Evolutionary conservation across 2,888 invertebrate genomes (phyloP).

Genomic region (Cristatella mucedo): DNA sequence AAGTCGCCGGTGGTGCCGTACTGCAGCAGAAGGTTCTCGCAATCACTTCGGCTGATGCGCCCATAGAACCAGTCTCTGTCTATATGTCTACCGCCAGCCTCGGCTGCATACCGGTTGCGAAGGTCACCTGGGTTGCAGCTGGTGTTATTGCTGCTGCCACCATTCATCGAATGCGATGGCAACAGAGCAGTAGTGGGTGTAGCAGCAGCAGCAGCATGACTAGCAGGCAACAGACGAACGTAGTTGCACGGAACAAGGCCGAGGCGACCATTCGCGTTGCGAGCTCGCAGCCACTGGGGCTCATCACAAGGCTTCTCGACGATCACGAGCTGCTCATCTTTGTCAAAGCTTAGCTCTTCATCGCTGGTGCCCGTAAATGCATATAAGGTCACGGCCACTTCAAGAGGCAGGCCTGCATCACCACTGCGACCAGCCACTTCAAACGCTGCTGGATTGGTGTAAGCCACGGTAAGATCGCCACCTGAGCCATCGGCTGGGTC

Average conservation of each 20-base stretch:
- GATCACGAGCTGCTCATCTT: constrained; percentile 84
- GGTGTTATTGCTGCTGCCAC: too few species aligned
- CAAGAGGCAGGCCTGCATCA: constrained; percentile 42
- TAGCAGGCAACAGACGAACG: constrained; percentile 30
- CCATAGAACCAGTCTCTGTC: constrained; percentile 99
- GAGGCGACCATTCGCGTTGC: constrained; percentile 75
- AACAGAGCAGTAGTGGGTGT: too few species aligned
- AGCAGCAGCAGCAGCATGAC: too few species aligned
- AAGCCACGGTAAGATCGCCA: too few species aligned
- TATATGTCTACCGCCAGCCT: too few species aligned
- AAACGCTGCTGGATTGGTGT: too few species aligned
- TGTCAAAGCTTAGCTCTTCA: constrained; percentile 88
- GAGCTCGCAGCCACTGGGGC: constrained; percentile 95
- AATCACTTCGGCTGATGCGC: constrained; percentile 80
- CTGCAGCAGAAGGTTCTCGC: constrained; percentile 83
- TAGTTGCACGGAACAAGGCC: constrained; percentile 70
- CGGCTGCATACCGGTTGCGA: too few species aligned
- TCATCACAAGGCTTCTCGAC: constrained; percentile 87
- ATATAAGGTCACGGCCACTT: constrained; percentile 86
- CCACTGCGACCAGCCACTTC: background rate
- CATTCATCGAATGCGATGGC: too few species aligned
- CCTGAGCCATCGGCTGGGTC: constrained; percentile 6
- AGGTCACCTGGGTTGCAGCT: too few species aligned
- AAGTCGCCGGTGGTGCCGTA: constrained; percentile 95
- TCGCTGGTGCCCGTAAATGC: constrained; percentile 53